Percentiles rank a stretch among this genome's conserved stretches.
Evolutionary conservation across 2,888 invertebrate genomes (phyloP).

Genomic region (Melikaiella ostensackeni): DNA sequence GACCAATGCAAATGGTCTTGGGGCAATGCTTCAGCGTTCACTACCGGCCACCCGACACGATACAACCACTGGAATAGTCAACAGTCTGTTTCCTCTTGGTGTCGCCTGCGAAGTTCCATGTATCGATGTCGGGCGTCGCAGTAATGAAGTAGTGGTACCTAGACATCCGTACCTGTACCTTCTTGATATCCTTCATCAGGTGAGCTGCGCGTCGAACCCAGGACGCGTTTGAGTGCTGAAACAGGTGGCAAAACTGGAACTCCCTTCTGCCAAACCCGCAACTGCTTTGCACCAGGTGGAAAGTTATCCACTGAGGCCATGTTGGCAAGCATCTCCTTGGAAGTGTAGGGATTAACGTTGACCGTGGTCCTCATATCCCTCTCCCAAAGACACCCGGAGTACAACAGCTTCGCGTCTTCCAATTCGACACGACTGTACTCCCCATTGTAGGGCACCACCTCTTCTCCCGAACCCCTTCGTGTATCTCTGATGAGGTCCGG

Average conservation of each 20-base stretch:
- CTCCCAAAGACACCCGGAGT: conserved; percentile 90
- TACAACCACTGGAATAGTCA: conserved; percentile 42
- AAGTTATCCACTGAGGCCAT: conserved; percentile 66
- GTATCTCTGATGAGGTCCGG: conserved; percentile 93
- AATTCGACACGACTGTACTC: conserved; percentile 79
- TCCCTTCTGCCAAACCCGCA: conserved; percentile 91
- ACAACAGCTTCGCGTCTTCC: conserved; percentile 78
- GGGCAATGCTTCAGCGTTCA: conserved; percentile 56
- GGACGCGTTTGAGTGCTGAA: conserved; percentile 89
- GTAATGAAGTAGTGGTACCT: conserved; percentile 78
- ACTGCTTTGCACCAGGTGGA: conserved; percentile 85
- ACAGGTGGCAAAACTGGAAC: conserved; percentile 92
- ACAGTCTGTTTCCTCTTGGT: conserved; percentile 44
- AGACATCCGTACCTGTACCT: conserved; percentile 95
- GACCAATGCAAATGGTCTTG: background rate
- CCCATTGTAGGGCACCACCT: conserved; percentile 82
- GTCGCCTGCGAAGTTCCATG: conserved; percentile 39
- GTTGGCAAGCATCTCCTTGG: conserved; percentile 73
- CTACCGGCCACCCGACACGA: conserved; percentile 68
- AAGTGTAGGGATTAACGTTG: conserved; percentile 57
- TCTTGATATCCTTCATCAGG: conserved; percentile 95
- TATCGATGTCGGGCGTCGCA: conserved; percentile 72
- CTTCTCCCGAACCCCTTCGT: conserved; percentile 70
- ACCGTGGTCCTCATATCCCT: conserved; percentile 77
- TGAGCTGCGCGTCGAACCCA: conserved; percentile 90